Base-by-base conservation (phyloP, 2,888 invertebrate genomes). In the Agapostemon virescens region DNA sequence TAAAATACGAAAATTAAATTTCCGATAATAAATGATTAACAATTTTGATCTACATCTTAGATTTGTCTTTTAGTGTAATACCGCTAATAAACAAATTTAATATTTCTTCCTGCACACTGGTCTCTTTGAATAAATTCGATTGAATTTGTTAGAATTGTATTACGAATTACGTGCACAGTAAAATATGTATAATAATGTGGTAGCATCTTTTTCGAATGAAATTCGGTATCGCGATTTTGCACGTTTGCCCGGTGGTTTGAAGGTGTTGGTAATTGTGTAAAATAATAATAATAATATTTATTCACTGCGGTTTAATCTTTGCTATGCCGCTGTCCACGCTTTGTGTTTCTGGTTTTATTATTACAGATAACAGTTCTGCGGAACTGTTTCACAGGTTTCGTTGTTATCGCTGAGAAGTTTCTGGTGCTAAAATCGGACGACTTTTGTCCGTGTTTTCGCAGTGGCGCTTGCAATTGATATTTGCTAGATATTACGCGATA, bases 341-440 rank as follows among this genome's bases (percentile, higher is more conserved):
- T 38, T 67, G 49, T 67, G 38, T 61, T 67, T 61, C 15, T 33
- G 26, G 55, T 42, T 74, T 77, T 77, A 77, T 77, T 77, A 63
- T 74, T 58, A 61, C 33, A 68, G 75, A 68, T 63, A 77, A 68
- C 68, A 52, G 55, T 15, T 30, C 74, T 15, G 26, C 49, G 33
- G 58, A 23, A 33, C 67, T 36, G 45, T 74, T 45, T 77, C 67
- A 23, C 30, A 40, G 61, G 61, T 68, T 75, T 63, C 49, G 15
- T 42, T 77, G 75, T 77, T 75, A 77, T 63, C 68, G 20, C 45
- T 49, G 40, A 63, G 61, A 68, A 61, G 49, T 63, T 77, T 42
- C n/a, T 23, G 20, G 23, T 52, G 67, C 42, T 63, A 63, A 38
- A 77, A 77, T 68, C 75, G 38, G 68, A 40, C 26, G 36, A 64